A percentile compares a stretch with the other conserved stretches of the same genome.
phyloP scores from a whole-genome alignment of 2,797 vertebrate genomes.

The Choloepus didactylus region DNA sequence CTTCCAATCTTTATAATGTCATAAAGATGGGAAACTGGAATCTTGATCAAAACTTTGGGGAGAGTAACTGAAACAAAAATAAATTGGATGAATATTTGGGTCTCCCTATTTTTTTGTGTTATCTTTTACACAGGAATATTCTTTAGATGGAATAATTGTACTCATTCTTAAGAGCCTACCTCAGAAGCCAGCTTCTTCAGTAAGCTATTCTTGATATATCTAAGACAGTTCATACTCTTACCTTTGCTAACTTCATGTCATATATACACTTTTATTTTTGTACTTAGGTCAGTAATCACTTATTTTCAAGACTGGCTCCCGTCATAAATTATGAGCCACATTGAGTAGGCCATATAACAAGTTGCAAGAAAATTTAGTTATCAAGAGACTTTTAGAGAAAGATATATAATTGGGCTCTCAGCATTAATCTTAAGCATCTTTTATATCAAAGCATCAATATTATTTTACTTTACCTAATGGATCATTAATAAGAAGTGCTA shows the following conservation, averaged over 20 bases:
- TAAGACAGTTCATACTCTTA: background rate
- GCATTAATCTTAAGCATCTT: background rate
- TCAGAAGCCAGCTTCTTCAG: background rate
- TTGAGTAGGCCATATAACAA: background rate
- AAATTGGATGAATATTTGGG: background rate
- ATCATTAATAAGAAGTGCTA: background rate
- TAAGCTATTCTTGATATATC: background rate
- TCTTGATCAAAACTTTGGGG: background rate
- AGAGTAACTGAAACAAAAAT: background rate
- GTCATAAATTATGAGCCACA: background rate
- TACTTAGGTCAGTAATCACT: background rate
- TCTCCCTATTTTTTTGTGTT: background rate
- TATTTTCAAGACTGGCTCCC: background rate
- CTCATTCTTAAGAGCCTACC: background rate
- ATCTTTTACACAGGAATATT: background rate
- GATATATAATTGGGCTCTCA: background rate
- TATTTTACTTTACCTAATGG: background rate
- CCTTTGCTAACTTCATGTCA: background rate
- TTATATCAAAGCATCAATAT: background rate
- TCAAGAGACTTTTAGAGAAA: background rate
- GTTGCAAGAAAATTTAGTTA: background rate
- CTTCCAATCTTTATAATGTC: background rate
- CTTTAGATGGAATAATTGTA: too few relatives aligned
- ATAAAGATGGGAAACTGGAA: background rate
- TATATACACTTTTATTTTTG: background rate